These are phyloP conservation scores for Netelia fuscicornis DNA, from an alignment of 2,888 invertebrate species.

Conservation along the genomic window DNA sequence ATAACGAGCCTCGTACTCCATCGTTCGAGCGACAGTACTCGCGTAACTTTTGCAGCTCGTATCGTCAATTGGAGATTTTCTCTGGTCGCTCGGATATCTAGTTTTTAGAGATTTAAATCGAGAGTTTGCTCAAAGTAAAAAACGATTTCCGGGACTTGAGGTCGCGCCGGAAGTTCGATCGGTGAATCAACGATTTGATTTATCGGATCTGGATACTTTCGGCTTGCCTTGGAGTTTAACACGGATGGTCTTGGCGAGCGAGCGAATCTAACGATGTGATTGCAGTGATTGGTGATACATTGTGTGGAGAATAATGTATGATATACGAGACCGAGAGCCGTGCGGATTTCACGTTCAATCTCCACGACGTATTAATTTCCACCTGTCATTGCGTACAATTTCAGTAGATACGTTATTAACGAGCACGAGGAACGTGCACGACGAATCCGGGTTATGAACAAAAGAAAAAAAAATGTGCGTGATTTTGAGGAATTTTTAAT, in stretches of 20 bases:
- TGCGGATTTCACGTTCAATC: constrained; percentile 4
- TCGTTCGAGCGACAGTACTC: constrained; percentile 1
- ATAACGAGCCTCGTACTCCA: neutral
- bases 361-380: constrained; percentile 17
- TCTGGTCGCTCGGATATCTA: neutral
- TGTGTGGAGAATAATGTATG: neutral
- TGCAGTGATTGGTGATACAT: neutral
- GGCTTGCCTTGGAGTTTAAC: too few relatives aligned
- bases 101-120: neutral
- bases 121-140: too few relatives aligned
- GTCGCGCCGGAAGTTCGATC: too few relatives aligned
- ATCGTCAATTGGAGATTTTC: neutral
- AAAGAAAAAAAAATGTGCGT: too few relatives aligned
- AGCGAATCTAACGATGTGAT: too few relatives aligned
- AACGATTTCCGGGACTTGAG: too few relatives aligned
- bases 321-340: neutral
- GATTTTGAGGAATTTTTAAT: too few relatives aligned
- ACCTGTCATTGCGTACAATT: constrained; percentile 13
- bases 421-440: neutral
- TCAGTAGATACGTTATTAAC: neutral
- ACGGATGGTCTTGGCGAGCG: too few relatives aligned
- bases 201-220: too few relatives aligned
- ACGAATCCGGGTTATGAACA: neutral
- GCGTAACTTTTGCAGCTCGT: neutral
- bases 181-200: too few relatives aligned